phyloP scores from a whole-genome alignment of 2,888 invertebrate genomes.

The Cataglyphis altisquamis region DNA sequence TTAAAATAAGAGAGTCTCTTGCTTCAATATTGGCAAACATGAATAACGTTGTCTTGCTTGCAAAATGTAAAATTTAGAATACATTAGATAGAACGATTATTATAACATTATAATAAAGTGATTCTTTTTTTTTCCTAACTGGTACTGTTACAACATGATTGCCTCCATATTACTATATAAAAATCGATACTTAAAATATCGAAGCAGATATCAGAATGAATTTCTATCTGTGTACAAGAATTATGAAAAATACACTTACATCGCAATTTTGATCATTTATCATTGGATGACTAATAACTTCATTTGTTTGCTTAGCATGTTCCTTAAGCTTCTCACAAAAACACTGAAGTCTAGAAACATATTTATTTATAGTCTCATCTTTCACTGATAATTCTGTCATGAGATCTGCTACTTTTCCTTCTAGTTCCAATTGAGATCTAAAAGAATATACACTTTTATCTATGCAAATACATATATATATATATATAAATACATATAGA shows the following conservation, averaged over 20 bases:
- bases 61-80: constrained; percentile 12
- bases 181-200: not conserved
- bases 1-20: constrained; percentile 46
- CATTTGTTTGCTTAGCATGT: constrained; percentile 65
- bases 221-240: not conserved
- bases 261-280: constrained; percentile 65
- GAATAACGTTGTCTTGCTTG: constrained; percentile 3
- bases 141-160: constrained; percentile 67
- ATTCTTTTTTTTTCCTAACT: not conserved
- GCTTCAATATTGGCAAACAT: not conserved
- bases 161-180: constrained; percentile 55
- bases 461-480: not conserved
- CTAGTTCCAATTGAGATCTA: constrained; percentile 76
- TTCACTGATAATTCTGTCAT: constrained; percentile 74
- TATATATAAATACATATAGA: constrained; percentile 21
- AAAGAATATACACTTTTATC: constrained; percentile 21
- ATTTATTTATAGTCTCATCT: constrained; percentile 77
- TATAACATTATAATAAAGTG: not conserved
- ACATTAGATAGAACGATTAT: constrained; percentile 1
- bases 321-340: constrained; percentile 75
- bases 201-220: not conserved
- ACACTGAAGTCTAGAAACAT: constrained; percentile 73
- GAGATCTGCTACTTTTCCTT: constrained; percentile 75
- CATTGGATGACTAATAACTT: constrained; percentile 60
- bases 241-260: constrained; percentile 73